phyloP scores from a whole-genome alignment of 2,888 invertebrate genomes.

The Drosophila imparisetae region DNA sequence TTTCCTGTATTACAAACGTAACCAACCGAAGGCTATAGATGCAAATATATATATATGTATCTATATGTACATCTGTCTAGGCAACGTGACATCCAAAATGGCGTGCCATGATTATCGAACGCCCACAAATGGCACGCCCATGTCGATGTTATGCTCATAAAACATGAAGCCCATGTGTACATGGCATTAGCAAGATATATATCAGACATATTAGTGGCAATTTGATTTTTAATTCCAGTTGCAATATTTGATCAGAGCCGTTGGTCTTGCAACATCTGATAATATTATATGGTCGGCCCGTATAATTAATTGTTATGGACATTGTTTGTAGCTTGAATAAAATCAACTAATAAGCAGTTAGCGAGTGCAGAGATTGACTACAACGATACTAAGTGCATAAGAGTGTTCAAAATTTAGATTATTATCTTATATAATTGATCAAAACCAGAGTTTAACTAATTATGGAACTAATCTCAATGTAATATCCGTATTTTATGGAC shows the following conservation, averaged over 20 bases:
- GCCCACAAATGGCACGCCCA: slow-evolving; percentile 48
- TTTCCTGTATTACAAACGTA: slow-evolving; percentile 30
- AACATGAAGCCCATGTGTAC: slow-evolving; percentile 20
- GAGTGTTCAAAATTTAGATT: background rate
- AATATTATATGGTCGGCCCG: background rate
- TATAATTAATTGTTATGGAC: slow-evolving; percentile 40
- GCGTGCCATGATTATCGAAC: slow-evolving; percentile 58
- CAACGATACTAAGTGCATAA: background rate
- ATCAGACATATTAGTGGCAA: slow-evolving; percentile 68
- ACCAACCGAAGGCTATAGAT: slow-evolving; percentile 2
- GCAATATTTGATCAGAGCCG: slow-evolving; percentile 54
- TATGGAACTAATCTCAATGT: background rate
- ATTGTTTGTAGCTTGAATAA: slow-evolving; percentile 33
- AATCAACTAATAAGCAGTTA: slow-evolving; percentile 45
- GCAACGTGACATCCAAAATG: slow-evolving; percentile 59
- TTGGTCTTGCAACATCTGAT: slow-evolving; percentile 42
- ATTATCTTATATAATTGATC: background rate
- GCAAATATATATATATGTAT: background rate
- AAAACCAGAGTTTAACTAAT: background rate
- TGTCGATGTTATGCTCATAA: slow-evolving; percentile 9
- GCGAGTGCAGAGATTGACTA: background rate
- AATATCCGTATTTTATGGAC: background rate
- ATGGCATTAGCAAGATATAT: slow-evolving; percentile 44
- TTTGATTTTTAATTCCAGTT: slow-evolving; percentile 54
- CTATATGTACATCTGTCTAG: slow-evolving; percentile 1